Evolutionary conservation across 2,113 vertebrate species (phyloP), one percentile per base, ranked within the genome.

Genomic region (Ciconia maguari): DNA sequence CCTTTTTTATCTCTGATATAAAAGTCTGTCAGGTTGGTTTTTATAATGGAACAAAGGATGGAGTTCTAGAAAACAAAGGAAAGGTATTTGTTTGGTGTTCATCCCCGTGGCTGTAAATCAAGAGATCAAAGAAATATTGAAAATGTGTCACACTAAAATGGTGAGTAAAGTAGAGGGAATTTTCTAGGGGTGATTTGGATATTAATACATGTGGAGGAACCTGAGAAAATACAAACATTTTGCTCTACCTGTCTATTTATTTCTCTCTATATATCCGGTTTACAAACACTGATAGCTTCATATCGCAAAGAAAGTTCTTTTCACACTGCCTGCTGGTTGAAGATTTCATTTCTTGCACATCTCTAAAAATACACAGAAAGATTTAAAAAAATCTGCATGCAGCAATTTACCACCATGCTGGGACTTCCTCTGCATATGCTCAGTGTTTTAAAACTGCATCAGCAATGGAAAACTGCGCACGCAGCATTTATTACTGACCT

Each of bases 351-450:
- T 87, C 87, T 95, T 84, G 30, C 83, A 52, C 71, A 34, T 92
- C n/a, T 94, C 94, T 97, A 96, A 96, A 97, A 96, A 97, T 96
- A 93, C 17, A 60, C 5, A 41, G 74, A 70, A 90, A 84, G 60
- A 90, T 64, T 21, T 69, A 68, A 38, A 75, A 75, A 64, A 68
- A 24, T 34, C 69, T 90, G 42, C 29, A 68, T 64, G 81, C 57
- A 79, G 92, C 84, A 93, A 51, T 79, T 96, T 83, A 55, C 61
- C 69, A 42, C 69, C 41, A 64, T 38, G 70, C 13, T 15, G 69
- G 70, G 49, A 88, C 83, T 89, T 97, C 84, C 91, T 96, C 79
- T 94, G 71, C 87, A 32, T 88, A 87, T 85, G 87, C 57, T 93
- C 80, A 62, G 44, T 82, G 36, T 60, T 94, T 92, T 76, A 82